Evolutionary conservation across 2,113 vertebrate species (phyloP), one percentile per base, ranked within the genome.

Genomic region (Burhinus bistriatus): DNA sequence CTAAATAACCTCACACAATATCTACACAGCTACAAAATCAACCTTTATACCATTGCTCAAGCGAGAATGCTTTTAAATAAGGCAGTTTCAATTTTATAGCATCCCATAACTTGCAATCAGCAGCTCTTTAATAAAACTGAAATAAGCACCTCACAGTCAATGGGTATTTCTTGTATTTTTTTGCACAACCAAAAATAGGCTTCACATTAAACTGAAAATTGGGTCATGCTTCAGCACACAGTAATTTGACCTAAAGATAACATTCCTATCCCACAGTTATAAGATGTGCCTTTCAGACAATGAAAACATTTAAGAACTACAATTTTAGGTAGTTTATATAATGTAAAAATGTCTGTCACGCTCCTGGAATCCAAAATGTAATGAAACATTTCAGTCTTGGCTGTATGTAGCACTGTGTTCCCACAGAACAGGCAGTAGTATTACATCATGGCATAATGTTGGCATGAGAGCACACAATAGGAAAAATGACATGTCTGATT

Each of bases 181-280:
- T 93, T 57, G 54, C 52, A 91, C 73, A 89, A 62, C 44, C 71
- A 40, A 88, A 97, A 96, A 89, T 34, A 96, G 91, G 82, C 87
- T 95, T 94, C 97, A 40, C 57, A 94, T 96, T 97, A 94, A 97
- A 95, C 54, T 62, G 72, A 95, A 97, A 97, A 96, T 93, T 91
- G 75, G 79, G 83, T 95, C 89, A 92, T 83, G 95, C 88, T 97
- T 98, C 91, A 96, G 61, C 69, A 94, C 79, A 95, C 88, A 96
- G 87, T 96, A 96, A 97, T 97, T 97, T 98, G 91, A 97, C 95
- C 94, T 95, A 96, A 98, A 97, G 96, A 97, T 94, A 97, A 97
- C 75, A 94, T 91, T 96, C 49, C 73, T 93, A 65, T 92, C 44
- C 73, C 83, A 91, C 17, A 95, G 83, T 81, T 94, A 87, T 11